These are phyloP conservation scores for Agapostemon virescens DNA, from an alignment of 2,888 invertebrate genomes.

Conservation along the genomic window DNA sequence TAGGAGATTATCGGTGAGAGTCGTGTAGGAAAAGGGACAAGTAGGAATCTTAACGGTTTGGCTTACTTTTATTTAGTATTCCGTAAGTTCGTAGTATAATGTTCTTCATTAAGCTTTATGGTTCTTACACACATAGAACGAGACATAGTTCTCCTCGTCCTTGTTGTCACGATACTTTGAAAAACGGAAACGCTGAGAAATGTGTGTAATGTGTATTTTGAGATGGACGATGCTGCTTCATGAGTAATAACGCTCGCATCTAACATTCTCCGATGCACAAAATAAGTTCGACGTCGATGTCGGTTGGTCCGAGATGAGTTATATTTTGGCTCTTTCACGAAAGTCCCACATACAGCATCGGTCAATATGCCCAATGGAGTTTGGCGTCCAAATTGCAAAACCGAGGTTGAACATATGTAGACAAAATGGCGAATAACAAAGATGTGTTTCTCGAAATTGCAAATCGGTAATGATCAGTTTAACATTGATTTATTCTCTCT, in stretches of 20 bases:
- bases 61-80: slow-evolving; percentile 80
- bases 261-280: slow-evolving; percentile 28
- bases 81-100: slow-evolving; percentile 80
- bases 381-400: slow-evolving; percentile 54
- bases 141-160: slow-evolving; percentile 70
- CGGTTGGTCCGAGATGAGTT: slow-evolving; percentile 20
- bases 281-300: slow-evolving; percentile 32
- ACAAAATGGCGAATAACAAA: slow-evolving; percentile 69
- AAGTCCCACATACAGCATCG: slow-evolving; percentile 35
- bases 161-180: slow-evolving; percentile 75
- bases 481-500: slow-evolving; percentile 72
- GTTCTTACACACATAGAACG: slow-evolving; percentile 80
- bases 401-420: slow-evolving; percentile 61
- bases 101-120: slow-evolving; percentile 80
- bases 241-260: slow-evolving; percentile 39
- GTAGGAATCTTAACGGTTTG: slow-evolving; percentile 74
- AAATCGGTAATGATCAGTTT: slow-evolving; percentile 70
- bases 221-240: slow-evolving; percentile 60
- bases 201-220: slow-evolving; percentile 64
- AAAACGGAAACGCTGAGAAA: slow-evolving; percentile 70
- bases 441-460: slow-evolving; percentile 70
- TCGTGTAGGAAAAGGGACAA: slow-evolving; percentile 28
- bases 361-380: slow-evolving; percentile 28
- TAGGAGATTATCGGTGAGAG: not conserved
- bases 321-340: slow-evolving; percentile 12